Percentiles rank a stretch among this genome's conserved stretches.
phyloP scores from a whole-genome alignment of 2,888 invertebrate genomes.

The Chrysolina americana region DNA sequence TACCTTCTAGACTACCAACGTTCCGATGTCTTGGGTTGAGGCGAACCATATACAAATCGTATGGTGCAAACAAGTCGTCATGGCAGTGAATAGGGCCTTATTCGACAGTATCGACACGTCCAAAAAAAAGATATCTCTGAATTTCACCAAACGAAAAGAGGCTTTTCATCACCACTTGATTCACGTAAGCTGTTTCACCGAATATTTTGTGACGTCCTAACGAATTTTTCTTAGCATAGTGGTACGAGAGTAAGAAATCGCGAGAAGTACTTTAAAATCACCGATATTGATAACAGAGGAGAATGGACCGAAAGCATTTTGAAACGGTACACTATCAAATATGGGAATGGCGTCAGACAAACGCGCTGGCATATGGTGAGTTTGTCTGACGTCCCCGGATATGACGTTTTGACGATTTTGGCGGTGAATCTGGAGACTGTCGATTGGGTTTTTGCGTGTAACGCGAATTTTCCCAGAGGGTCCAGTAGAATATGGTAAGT shows the following conservation, averaged over 20 bases:
- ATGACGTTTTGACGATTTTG: slow-evolving; percentile 77
- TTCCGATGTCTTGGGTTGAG: slow-evolving; percentile 90
- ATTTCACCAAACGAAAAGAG: slow-evolving; percentile 64
- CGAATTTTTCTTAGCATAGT: slow-evolving; percentile 59
- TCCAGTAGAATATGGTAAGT: slow-evolving; percentile 76
- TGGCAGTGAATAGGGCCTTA: slow-evolving; percentile 83
- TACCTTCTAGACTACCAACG: slow-evolving; percentile 76
- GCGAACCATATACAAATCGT: slow-evolving; percentile 93
- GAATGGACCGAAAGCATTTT: slow-evolving; percentile 72
- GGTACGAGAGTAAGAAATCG: slow-evolving; percentile 60
- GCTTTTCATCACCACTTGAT: slow-evolving; percentile 73
- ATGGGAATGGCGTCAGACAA: slow-evolving; percentile 60
- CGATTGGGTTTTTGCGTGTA: slow-evolving; percentile 87
- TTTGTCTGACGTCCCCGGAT: slow-evolving; percentile 72
- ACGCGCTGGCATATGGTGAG: slow-evolving; percentile 75
- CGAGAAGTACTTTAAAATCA: slow-evolving; percentile 62
- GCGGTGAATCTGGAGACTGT: slow-evolving; percentile 77
- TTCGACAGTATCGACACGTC: slow-evolving; percentile 83
- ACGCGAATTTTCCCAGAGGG: slow-evolving; percentile 73
- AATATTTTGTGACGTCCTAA: not conserved
- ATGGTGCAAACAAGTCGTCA: slow-evolving; percentile 93
- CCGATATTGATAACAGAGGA: slow-evolving; percentile 66
- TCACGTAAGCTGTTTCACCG: slow-evolving; percentile 64
- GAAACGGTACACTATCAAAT: slow-evolving; percentile 68
- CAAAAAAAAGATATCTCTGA: slow-evolving; percentile 68